These are phyloP conservation scores for Chromis chromis DNA, from an alignment of 2,797 vertebrate species.

Conservation along the genomic window DNA sequence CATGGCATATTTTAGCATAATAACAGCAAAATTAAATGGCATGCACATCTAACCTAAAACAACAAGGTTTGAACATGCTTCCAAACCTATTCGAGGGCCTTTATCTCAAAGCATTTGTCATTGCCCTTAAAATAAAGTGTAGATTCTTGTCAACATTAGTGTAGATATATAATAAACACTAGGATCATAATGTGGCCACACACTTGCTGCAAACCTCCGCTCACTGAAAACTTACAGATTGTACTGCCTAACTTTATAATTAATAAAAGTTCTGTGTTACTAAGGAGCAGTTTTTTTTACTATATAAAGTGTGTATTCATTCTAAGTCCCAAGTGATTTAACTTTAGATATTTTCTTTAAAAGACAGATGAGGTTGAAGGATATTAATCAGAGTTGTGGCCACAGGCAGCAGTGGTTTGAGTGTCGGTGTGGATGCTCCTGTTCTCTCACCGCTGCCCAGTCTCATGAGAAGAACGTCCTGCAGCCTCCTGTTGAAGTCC, in stretches of 20 bases:
- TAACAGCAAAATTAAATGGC: not conserved
- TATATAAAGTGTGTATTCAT: no score
- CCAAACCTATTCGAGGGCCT: not conserved
- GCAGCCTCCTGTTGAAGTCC: conserved; percentile 97
- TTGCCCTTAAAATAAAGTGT: not conserved
- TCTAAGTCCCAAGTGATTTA: no score
- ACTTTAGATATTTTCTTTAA: not conserved
- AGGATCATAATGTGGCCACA: not conserved
- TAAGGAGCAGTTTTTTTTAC: not conserved
- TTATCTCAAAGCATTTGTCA: not conserved
- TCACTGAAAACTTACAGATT: not conserved
- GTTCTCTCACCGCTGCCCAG: conserved; percentile 94
- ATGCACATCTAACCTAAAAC: not conserved
- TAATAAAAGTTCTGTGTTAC: not conserved
- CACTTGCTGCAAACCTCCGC: not conserved
- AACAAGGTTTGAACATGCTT: not conserved
- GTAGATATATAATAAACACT: not conserved
- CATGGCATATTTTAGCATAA: not conserved
- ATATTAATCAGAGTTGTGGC: not conserved
- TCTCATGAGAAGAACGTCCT: conserved; percentile 97
- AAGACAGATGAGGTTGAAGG: conserved; percentile 1
- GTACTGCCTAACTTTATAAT: not conserved
- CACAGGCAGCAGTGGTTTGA: not conserved
- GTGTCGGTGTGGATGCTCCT: conserved; percentile 40
- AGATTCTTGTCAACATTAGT: not conserved